Evolutionary conservation across 64 coral and sea anemone genomes (phyloP), one percentile per base, ranked within the genome.

Genomic region (Stylophora pistillata): DNA sequence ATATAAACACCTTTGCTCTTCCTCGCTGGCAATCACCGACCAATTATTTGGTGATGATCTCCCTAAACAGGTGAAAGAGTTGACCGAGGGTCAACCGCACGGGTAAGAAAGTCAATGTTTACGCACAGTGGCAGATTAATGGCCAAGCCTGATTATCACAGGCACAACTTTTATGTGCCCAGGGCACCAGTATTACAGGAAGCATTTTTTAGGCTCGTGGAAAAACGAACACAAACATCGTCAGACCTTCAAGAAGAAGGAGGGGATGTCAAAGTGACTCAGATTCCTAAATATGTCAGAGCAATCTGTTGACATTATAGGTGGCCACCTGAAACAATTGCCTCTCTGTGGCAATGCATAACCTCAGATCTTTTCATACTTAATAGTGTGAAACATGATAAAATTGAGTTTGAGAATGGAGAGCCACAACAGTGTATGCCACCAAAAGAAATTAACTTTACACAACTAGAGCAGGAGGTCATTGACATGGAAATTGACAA

Each of bases 251-350:
- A 81, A 81, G 55, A 56, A 52, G 52, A 58, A 81, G 59, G 59
- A 64, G 59, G 78, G 78, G 0, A 81, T 58, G 57, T 57, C 21
- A 73, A 20, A 55, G 25, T 58, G 56, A 53, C 37, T 73, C 72
- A 58, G 59, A 54, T 63, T 88, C 11, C 59, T 88, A n/a, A n/a
- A n/a, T n/a, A n/a, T n/a, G n/a, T n/a, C n/a, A n/a, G n/a, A n/a
- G n/a, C n/a, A n/a, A n/a, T n/a, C 85, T 87, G 74, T 74, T 87
- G 85, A 87, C 85, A 87, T 27, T 26, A 74, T 87, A 87, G 85
- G 70, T 68, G 85, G 85, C 56, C 85, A 53, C 74, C 25, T 87
- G 85, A 87, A 75, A 75, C 71, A 87, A 23, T 87, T 87, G n/a
- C 57, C 55, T 75, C 65, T 71, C 69, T 74, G 70, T 87, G 85